Percentiles rank a stretch among this genome's conserved stretches.
phyloP scores from a whole-genome alignment of 1,140 invertebrate genomes.

The Drosophila dunni region DNA sequence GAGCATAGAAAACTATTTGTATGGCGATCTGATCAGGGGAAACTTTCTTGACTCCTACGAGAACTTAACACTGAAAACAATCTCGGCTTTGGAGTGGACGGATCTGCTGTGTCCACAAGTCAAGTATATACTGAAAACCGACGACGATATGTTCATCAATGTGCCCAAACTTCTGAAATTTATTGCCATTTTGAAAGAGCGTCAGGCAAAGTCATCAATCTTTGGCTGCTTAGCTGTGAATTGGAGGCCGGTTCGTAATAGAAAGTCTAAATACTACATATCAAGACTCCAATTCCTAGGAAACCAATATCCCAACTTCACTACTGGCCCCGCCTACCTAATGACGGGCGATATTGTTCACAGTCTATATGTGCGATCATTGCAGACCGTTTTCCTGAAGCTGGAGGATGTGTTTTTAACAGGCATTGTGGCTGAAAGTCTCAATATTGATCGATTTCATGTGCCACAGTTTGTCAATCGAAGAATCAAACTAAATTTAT shows the following conservation, averaged over 20 bases:
- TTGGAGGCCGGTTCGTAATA: slow-evolving; percentile 94
- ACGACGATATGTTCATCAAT: slow-evolving; percentile 97
- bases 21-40: slow-evolving; percentile 91
- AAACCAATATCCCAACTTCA: slow-evolving; percentile 91
- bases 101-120: slow-evolving; percentile 91
- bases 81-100: slow-evolving; percentile 94
- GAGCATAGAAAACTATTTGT: slow-evolving; percentile 88
- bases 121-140: slow-evolving; percentile 92
- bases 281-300: slow-evolving; percentile 89
- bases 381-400: slow-evolving; percentile 91
- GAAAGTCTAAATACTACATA: slow-evolving; percentile 94
- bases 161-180: slow-evolving; percentile 90
- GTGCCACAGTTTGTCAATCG: slow-evolving; percentile 93
- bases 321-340: slow-evolving; percentile 94
- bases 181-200: slow-evolving; percentile 88
- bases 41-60: slow-evolving; percentile 93
- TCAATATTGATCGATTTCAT: slow-evolving; percentile 89
- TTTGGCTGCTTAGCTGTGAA: slow-evolving; percentile 92
- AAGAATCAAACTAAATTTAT: slow-evolving; percentile 90
- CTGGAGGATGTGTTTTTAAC: slow-evolving; percentile 96
- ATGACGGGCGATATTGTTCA: slow-evolving; percentile 89
- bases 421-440: slow-evolving; percentile 91
- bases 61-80: slow-evolving; percentile 94
- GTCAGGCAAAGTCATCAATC: slow-evolving; percentile 89
- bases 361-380: slow-evolving; percentile 88